A percentile compares a stretch with the other conserved stretches of the same genome.
These are phyloP conservation scores for Heliconius ethilla DNA, from an alignment of 2,888 invertebrate genomes.

Conservation along the genomic window DNA sequence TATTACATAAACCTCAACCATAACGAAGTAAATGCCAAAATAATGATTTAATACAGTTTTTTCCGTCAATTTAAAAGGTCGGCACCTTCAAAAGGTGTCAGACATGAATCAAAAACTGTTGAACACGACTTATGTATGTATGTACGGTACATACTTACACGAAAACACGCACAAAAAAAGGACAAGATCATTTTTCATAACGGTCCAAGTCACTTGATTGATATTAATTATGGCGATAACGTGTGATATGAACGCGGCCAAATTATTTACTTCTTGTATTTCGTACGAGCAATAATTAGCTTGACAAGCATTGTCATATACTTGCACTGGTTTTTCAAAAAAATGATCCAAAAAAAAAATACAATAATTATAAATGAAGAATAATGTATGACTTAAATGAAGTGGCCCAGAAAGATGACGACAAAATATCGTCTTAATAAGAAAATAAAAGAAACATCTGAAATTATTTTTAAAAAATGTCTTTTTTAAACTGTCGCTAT, in stretches of 20 bases:
- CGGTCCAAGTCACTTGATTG: constrained; percentile 45
- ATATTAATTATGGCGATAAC: constrained; percentile 47
- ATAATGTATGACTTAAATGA: too few relatives aligned
- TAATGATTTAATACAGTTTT: constrained; percentile 17
- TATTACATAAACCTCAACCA: not conserved
- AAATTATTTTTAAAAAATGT: too few relatives aligned
- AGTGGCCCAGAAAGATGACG: too few relatives aligned
- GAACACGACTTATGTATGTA: not conserved
- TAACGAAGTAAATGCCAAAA: not conserved
- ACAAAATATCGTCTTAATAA: too few relatives aligned
- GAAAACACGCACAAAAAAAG: constrained; percentile 1
- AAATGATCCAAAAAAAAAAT: too few relatives aligned
- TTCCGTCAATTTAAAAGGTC: not conserved
- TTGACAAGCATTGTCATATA: not conserved
- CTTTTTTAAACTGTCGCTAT: too few relatives aligned
- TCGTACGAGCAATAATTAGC: constrained; percentile 8
- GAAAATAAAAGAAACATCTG: too few relatives aligned
- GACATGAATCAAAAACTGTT: not conserved
- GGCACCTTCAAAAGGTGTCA: constrained; percentile 18
- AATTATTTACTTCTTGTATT: constrained; percentile 5
- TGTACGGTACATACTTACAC: not conserved
- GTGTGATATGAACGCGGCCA: constrained; percentile 16
- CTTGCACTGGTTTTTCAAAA: too few relatives aligned
- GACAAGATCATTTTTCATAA: constrained; percentile 44
- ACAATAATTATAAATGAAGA: too few relatives aligned